phyloP scores from a whole-genome alignment of 2,888 invertebrate genomes.

The Leucoma salicis region DNA sequence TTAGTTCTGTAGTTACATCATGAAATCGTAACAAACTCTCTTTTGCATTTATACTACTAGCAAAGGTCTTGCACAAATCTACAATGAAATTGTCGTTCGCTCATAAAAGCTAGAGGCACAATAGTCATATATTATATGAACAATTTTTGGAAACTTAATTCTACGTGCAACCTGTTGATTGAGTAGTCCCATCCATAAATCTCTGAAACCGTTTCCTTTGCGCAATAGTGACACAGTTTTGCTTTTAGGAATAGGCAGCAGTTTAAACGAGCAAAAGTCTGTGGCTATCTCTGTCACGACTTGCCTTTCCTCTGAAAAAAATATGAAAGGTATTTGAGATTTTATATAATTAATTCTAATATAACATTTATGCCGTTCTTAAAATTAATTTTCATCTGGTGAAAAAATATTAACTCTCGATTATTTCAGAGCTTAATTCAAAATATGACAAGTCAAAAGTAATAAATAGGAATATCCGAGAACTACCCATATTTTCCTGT shows the following conservation, averaged over 20 bases:
- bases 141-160: conserved; percentile 19
- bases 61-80: too few species aligned
- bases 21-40: too few species aligned
- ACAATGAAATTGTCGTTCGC: background rate
- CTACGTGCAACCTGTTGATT: conserved; percentile 22
- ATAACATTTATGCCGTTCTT: too few species aligned
- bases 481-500: too few species aligned
- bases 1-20: too few species aligned
- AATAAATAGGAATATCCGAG: too few species aligned
- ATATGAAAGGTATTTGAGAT: background rate
- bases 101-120: background rate
- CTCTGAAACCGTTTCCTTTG: conserved; percentile 36
- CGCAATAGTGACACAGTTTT: conserved; percentile 37
- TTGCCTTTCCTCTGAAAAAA: background rate
- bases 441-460: too few species aligned
- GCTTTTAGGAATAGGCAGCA: conserved; percentile 53
- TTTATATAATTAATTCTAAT: background rate
- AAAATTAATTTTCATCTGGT: too few species aligned
- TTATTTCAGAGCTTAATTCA: too few species aligned
- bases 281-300: conserved; percentile 39
- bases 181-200: conserved; percentile 48
- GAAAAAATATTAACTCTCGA: too few species aligned
- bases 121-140: conserved; percentile 9
- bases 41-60: too few species aligned
- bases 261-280: conserved; percentile 44